These are phyloP conservation scores for Porites australiensis DNA, from an alignment of 64 coral and sea anemone species.

Conservation along the genomic window DNA sequence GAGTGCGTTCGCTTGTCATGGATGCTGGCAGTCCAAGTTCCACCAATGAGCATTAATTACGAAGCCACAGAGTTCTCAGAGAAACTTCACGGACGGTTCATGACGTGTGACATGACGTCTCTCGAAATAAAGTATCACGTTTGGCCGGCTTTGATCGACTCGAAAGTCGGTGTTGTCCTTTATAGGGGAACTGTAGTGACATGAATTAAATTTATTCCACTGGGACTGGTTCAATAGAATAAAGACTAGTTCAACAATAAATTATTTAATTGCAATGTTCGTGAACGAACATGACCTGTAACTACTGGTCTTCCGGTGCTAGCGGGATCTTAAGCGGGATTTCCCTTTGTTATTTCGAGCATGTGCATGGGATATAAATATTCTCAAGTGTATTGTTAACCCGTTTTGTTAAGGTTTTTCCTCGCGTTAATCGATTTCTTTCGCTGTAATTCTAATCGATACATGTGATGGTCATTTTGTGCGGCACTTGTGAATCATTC, in stretches of 20 bases:
- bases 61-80: conserved; percentile 61
- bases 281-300: no score
- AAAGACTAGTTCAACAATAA: background rate
- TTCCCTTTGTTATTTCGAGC: no score
- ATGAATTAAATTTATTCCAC: conserved; percentile 12
- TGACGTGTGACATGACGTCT: conserved; percentile 63
- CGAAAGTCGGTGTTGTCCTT: conserved; percentile 54
- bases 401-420: no score
- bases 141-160: conserved; percentile 93
- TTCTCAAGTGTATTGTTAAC: no score
- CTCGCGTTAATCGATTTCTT: no score
- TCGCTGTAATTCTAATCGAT: no score
- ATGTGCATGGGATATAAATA: no score
- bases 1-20: conserved; percentile 91
- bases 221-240: background rate
- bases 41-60: conserved; percentile 81
- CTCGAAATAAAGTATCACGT: conserved; percentile 74
- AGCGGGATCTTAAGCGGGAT: no score
- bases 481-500: no score
- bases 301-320: no score
- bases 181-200: conserved; percentile 87
- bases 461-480: no score
- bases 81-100: conserved; percentile 66
- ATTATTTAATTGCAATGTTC: no score
- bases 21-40: conserved; percentile 73